Base-by-base conservation (phyloP, 2,113 vertebrate species). In the Sebastes schlegelii region DNA sequence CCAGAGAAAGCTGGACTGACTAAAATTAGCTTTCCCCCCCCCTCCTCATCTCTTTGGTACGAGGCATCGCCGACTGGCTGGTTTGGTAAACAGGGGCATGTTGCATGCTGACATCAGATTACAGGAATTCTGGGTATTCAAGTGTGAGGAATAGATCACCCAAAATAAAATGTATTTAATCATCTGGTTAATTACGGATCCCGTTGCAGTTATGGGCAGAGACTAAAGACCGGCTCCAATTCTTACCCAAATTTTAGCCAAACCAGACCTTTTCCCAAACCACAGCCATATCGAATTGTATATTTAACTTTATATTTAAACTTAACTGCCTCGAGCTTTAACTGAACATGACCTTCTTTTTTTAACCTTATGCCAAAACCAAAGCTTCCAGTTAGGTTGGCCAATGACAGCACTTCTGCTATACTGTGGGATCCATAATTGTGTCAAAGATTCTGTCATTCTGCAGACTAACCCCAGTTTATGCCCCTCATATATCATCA, bases 31-130 rank as follows among this genome's bases (percentile, higher is more conserved):
- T 62, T 23, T 40, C n/a, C n/a, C n/a, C 60, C 12, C 66, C 67
- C 49, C 49, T 79, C 67, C 65, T 54, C 62, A 34, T 80, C 43
- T 66, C 34, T 76, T 67, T 67, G 79, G 77, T 63, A 14, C 2
- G 9, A 63, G 63, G 72, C 65, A 4, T 42, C 58, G 61, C 68
- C 49, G 40, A 21, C 68, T 9, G 73, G 60, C 65, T 77, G 70
- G 21, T 82, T 84, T 65, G 84, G 89, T 81, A 71, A 79, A 89
- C 71, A 61, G 34, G 19, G 23, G 17, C 34, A 64, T 23, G 62
- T 49, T 67, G 57, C 73, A 54, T 11, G 55, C 73, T 91, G 84
- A 91, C 86, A 91, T 87, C 86, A 90, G 62, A 12, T 69, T 16
- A 21, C 13, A 74, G 74, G 70, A 83, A 90, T 86, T 76, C 46